phyloP scores from a whole-genome alignment of 1,140 invertebrate species.

The Argopecten irradians region DNA sequence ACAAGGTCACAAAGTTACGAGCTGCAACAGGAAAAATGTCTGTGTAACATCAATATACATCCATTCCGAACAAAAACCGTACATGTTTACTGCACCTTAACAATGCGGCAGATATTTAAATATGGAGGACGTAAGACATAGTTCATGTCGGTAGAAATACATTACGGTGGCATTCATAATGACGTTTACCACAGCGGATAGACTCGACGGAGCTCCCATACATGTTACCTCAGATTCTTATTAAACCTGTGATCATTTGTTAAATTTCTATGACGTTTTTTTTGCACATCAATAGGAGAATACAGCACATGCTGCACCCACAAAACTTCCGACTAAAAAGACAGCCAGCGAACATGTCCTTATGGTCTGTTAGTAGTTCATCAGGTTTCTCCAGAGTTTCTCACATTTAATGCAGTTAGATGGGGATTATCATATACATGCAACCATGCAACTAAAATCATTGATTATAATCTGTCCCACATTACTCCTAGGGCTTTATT shows the following conservation, averaged over 20 bases:
- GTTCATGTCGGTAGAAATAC: constrained; percentile 7
- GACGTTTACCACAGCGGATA: background rate
- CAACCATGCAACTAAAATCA: no score
- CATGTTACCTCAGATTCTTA: no score
- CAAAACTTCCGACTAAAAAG: background rate
- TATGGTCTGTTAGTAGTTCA: background rate
- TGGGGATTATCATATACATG: no score
- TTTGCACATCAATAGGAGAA: no score
- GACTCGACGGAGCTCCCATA: background rate
- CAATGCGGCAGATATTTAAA: background rate
- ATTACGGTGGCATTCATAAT: background rate
- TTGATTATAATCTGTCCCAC: no score
- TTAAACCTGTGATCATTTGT: no score
- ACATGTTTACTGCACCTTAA: background rate
- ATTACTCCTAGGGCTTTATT: no score
- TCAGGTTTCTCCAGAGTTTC: background rate
- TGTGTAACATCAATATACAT: background rate
- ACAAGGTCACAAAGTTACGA: background rate
- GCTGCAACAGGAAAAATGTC: background rate
- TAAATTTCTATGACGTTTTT: no score
- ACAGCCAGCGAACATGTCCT: background rate
- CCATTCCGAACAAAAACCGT: background rate
- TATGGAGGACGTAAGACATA: background rate
- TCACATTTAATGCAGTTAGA: no score
- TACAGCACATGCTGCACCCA: no score